Base-by-base conservation (phyloP, 2,113 vertebrate species). In the Helogale parvula region DNA sequence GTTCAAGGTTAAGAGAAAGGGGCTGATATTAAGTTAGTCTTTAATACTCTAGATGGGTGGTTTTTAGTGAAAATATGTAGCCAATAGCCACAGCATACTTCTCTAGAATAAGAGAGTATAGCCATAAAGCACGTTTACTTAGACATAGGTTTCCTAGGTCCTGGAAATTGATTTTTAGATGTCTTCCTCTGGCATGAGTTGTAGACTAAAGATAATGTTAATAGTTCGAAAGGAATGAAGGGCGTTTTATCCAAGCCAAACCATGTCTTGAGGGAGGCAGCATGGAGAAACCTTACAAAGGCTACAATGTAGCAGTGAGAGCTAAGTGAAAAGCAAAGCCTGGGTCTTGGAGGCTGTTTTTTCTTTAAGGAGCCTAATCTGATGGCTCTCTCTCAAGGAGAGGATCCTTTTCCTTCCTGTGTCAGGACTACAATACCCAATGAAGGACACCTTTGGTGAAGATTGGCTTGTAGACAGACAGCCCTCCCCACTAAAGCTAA, bases 181-280 rank as follows among this genome's bases (percentile, higher is more conserved):
- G 52, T 92, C 52, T 92, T 89, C 68, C 31, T 88, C 8, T 97
- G 79, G 23, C 41, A 33, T 84, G n/a, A 47, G 35, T 83, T 96
- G 60, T 97, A 87, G 88, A 76, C 60, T 88, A 76, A 76, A 96
- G 84, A 31, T 92, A 79, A 45, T 80, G 35, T 79, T 93, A 41
- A 77, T 85, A 74, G 60, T 87, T 92, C 7, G 74, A 65, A 90
- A 96, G 41, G 5, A 95, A 50, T 23, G 29, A 96, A 96, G 35
- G 71, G 74, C 38, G 38, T 88, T 97, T 83, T 97, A 35, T 94
- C 23, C 3, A 87, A 63, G n/a, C 65, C 74, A 88, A 88, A 41
- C 45, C 29, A 79, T 71, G 35, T 57, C 25, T 31, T 52, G 10
- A 94, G 31, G 50, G 63, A 83, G 29, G 7, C 47, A 85, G 47